Evolutionary conservation across 2,888 invertebrate genomes (phyloP), one percentile per base, ranked within the genome.

Genomic region (Yponomeuta cagnagella): DNA sequence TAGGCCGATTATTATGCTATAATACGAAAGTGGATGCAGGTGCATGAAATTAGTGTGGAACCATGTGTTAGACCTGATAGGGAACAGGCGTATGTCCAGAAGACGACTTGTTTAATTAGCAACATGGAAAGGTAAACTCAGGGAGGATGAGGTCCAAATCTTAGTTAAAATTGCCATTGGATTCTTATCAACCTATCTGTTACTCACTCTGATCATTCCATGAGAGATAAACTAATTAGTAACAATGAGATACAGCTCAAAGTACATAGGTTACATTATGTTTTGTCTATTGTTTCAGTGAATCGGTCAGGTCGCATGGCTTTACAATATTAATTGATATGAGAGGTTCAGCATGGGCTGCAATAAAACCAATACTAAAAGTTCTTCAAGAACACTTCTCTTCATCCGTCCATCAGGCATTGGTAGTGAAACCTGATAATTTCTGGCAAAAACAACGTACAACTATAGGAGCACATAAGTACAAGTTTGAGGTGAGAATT

Each of bases 381-480:
- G 97, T 98, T 82, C 93, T 98, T 77, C 97, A 99, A 94, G 99
- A 99, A 88, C 97, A 98, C 91, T 99, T 98, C 89, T 96, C 98
- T 80, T 96, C 97, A 79, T 95, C 94, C 85, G 97, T 99, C 83
- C 97, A 98, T 91, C 96, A 96, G 88, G 98, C 98, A 78, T 97
- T 97, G 84, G 98, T 99, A 86, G 98, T 99, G 79, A 99, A 99
- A 93, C 98, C 99, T 77, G 99, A 99, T 85, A 99, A 98, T 88
- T 99, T 99, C 93, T 99, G 99, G 99, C 99, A 99, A 92, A 99
- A 99, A 92, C 99, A 99, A 92, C 96, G 98, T 85, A 98, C 98
- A 78, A 98, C 98, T 76, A 95, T 99, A 83, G 98, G 98, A 82
- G 97, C 98, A 91, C 97, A 98, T 90, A 99, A 99, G 94, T 99